A percentile compares a stretch with the other conserved stretches of the same genome.
Conservation (phyloP, 2,888 invertebrate species). For the Meloe dianella region DNA sequence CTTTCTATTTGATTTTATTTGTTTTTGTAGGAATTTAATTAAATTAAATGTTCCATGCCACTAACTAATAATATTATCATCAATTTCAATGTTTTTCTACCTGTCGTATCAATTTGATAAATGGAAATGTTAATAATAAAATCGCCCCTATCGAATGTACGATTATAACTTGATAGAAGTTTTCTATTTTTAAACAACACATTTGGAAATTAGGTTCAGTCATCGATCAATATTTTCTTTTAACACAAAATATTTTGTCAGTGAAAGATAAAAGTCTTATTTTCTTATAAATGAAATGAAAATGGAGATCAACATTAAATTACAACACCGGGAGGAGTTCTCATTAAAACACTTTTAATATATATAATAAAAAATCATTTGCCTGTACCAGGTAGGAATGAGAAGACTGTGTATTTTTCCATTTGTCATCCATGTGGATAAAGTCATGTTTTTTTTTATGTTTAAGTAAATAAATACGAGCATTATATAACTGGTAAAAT, state of each 20-base stretch:
- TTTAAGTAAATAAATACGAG: not conserved
- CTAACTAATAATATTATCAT: not conserved
- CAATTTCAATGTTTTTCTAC: not conserved
- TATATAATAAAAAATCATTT: too few relatives aligned
- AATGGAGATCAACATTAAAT: too few relatives aligned
- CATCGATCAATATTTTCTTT: not conserved
- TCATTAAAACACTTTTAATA: too few relatives aligned
- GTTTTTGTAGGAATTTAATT: not conserved
- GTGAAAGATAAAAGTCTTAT: too few relatives aligned
- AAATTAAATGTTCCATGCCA: not conserved
- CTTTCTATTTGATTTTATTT: not conserved
- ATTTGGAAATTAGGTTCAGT: not conserved
- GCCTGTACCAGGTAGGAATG: too few relatives aligned
- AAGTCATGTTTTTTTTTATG: not conserved
- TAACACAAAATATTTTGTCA: too few relatives aligned
- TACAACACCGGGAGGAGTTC: too few relatives aligned
- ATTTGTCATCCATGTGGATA: too few relatives aligned
- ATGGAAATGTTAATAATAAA: too few relatives aligned
- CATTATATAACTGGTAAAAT: not conserved
- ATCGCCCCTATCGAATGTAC: not conserved
- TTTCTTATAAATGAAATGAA: too few relatives aligned
- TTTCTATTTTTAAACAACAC: not conserved
- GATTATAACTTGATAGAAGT: not conserved
- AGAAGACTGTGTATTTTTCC: too few relatives aligned
- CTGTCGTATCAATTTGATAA: too few relatives aligned